Percentiles rank a stretch among this genome's conserved stretches.
Evolutionary conservation across 2,888 invertebrate genomes (phyloP).

Genomic region (Yponomeuta cagnagella): DNA sequence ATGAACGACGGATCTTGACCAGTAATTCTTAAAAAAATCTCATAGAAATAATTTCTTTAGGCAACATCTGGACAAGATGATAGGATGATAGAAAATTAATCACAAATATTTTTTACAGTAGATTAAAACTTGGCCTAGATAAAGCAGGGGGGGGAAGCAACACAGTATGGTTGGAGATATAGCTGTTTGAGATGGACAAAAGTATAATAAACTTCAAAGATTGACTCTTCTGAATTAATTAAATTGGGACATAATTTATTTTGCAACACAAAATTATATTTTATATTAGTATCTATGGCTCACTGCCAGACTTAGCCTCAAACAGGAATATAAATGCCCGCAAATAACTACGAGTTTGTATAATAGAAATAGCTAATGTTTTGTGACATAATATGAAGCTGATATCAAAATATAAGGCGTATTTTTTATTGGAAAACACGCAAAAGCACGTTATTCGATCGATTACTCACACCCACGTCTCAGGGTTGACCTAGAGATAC

Average conservation of each 20-base stretch:
- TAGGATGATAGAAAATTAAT: background rate
- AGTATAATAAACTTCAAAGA: no score
- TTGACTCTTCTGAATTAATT: background rate
- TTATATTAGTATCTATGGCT: background rate
- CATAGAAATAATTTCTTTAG: no score
- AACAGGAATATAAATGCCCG: background rate
- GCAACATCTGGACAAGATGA: background rate
- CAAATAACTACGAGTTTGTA: background rate
- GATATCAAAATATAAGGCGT: background rate
- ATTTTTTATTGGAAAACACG: background rate
- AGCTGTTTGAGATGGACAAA: no score
- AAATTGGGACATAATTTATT: background rate
- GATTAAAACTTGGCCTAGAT: no score
- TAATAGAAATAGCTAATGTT: background rate
- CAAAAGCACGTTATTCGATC: constrained; percentile 12
- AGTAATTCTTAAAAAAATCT: no score
- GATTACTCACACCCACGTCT: constrained; percentile 4
- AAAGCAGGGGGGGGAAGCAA: no score
- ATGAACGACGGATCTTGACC: no score
- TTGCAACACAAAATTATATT: background rate
- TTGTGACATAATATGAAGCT: background rate
- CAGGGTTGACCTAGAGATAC: constrained; percentile 7
- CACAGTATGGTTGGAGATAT: no score
- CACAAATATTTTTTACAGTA: no score
- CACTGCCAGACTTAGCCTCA: background rate